These are phyloP conservation scores for Budorcas taxicolor DNA, from an alignment of 2,113 vertebrate genomes.

Conservation along the genomic window DNA sequence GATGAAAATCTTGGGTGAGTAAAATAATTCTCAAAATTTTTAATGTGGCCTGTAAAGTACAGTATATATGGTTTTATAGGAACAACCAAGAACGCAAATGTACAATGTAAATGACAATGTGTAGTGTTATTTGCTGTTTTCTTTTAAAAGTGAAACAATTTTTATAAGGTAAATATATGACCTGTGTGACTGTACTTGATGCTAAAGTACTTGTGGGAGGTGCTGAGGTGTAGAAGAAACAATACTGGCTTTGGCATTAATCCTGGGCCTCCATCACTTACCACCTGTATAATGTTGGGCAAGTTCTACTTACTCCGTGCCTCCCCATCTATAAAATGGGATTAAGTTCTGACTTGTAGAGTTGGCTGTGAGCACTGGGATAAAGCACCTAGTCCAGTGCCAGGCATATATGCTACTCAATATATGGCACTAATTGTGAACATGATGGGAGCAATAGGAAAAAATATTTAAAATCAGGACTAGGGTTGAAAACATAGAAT, in stretches of 20 bases:
- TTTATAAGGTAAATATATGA: neutral
- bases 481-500: neutral
- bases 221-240: neutral
- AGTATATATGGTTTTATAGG: neutral
- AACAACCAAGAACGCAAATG: neutral
- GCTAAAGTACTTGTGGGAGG: neutral
- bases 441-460: neutral
- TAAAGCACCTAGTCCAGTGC: neutral
- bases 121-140: neutral
- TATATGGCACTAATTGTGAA: neutral
- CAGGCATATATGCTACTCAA: neutral
- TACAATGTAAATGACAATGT: neutral
- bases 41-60: neutral
- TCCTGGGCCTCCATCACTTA: neutral
- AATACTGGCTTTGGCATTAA: neutral
- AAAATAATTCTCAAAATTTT: conserved; percentile 4
- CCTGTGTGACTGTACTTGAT: neutral
- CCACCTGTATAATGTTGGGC: neutral
- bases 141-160: conserved; percentile 21
- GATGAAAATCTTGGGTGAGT: conserved; percentile 11
- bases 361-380: neutral
- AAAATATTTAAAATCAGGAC: neutral
- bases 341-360: neutral
- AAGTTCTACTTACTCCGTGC: conserved; percentile 2
- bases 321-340: neutral